A percentile compares a stretch with the other conserved stretches of the same genome.
These are phyloP conservation scores for Calcarius ornatus DNA, from an alignment of 2,113 vertebrate species.

Conservation along the genomic window DNA sequence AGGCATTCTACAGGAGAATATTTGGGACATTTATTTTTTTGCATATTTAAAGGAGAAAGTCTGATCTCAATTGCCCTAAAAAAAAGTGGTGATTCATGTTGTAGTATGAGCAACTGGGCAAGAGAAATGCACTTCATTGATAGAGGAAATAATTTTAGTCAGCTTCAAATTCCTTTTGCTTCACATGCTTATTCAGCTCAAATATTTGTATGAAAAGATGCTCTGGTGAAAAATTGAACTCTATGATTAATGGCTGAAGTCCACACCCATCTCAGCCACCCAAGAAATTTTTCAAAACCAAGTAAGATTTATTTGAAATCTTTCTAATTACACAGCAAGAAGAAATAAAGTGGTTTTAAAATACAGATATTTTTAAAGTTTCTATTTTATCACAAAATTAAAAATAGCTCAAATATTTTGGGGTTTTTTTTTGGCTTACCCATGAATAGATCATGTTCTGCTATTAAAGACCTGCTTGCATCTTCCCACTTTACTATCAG, in stretches of 20 bases:
- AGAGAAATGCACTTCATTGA: neutral
- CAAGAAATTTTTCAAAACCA: neutral
- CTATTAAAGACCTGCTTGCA: neutral
- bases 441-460: neutral
- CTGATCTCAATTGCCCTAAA: neutral
- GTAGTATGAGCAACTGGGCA: neutral
- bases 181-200: conserved; percentile 11
- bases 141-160: conserved; percentile 13
- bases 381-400: neutral
- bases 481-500: neutral
- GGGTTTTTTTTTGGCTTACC: neutral
- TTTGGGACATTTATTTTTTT: neutral
- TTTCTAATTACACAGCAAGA: neutral
- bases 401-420: neutral
- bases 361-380: neutral
- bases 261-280: neutral
- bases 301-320: neutral
- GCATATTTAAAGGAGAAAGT: neutral
- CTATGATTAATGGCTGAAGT: neutral
- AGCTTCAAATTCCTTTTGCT: neutral
- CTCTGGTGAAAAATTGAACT: conserved; percentile 1
- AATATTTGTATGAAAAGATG: conserved; percentile 15
- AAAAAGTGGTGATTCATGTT: neutral
- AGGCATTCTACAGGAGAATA: neutral
- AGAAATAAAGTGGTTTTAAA: neutral